Evolutionary conservation across 1,140 invertebrate genomes (phyloP).

Genomic region (Riptortus pedestris): DNA sequence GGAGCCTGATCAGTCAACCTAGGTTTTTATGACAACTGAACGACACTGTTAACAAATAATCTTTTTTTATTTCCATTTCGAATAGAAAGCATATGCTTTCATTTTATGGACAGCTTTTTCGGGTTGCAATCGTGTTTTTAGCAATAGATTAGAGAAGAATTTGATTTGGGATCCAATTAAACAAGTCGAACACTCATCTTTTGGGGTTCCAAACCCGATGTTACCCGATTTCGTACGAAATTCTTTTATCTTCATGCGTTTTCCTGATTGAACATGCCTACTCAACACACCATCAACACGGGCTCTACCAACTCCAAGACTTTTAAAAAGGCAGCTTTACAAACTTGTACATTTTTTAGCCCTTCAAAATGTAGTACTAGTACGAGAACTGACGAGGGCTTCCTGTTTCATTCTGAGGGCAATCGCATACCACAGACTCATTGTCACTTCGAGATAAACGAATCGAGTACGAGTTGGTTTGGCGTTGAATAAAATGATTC

Average conservation of each 20-base stretch:
- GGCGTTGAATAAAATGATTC: not conserved
- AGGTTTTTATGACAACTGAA: constrained; percentile 38
- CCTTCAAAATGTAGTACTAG: not conserved
- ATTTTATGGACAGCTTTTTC: not conserved
- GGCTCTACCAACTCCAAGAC: not conserved
- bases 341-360: no score
- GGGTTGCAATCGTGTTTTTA: not conserved
- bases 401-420: not conserved
- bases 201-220: not conserved
- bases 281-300: not conserved
- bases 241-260: not conserved
- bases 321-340: not conserved
- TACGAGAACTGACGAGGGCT: not conserved
- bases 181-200: not conserved
- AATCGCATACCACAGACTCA: not conserved
- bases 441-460: not conserved
- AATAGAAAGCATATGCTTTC: not conserved
- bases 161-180: not conserved
- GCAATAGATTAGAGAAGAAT: not conserved
- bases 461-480: not conserved
- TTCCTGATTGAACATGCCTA: not conserved
- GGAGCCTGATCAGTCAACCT: constrained; percentile 32
- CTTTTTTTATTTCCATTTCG: not conserved
- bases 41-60: constrained; percentile 30
- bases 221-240: not conserved